phyloP scores from a whole-genome alignment of 2,113 vertebrate species.

The Mustela nigripes region DNA sequence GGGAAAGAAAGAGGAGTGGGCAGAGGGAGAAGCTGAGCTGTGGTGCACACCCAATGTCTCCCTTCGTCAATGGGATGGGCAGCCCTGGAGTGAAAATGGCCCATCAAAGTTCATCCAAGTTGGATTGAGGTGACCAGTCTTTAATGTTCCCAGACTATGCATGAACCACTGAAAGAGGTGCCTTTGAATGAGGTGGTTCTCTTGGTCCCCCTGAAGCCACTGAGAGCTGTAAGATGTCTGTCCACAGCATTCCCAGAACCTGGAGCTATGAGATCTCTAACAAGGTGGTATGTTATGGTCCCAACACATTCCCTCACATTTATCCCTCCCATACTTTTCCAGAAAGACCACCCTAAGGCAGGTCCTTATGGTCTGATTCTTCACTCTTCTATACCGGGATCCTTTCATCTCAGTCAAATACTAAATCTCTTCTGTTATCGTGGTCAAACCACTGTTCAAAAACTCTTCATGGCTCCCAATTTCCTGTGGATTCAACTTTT shows the following conservation, averaged over 20 bases:
- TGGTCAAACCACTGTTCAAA: not conserved
- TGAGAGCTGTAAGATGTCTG: not conserved
- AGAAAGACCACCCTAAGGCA: not conserved
- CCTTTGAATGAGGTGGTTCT: not conserved
- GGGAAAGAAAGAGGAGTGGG: not conserved
- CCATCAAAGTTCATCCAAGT: not conserved
- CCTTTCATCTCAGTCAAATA: not conserved
- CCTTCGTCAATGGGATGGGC: not conserved
- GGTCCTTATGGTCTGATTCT: not conserved
- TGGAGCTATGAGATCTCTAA: no score
- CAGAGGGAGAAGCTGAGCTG: not conserved
- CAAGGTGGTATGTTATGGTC: not conserved
- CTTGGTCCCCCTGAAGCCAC: not conserved
- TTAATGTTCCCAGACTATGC: not conserved
- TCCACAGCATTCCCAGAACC: not conserved
- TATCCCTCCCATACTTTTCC: not conserved
- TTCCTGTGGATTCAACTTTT: not conserved
- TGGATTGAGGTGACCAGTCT: not conserved
- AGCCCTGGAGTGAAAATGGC: not conserved
- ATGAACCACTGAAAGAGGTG: not conserved
- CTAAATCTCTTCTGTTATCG: not conserved
- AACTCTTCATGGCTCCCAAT: not conserved
- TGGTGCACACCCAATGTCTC: not conserved
- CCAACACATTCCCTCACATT: not conserved
- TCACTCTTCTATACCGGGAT: not conserved